Evolutionary conservation across 2,113 vertebrate species (phyloP).

Genomic region (Emydura subglobosa): DNA sequence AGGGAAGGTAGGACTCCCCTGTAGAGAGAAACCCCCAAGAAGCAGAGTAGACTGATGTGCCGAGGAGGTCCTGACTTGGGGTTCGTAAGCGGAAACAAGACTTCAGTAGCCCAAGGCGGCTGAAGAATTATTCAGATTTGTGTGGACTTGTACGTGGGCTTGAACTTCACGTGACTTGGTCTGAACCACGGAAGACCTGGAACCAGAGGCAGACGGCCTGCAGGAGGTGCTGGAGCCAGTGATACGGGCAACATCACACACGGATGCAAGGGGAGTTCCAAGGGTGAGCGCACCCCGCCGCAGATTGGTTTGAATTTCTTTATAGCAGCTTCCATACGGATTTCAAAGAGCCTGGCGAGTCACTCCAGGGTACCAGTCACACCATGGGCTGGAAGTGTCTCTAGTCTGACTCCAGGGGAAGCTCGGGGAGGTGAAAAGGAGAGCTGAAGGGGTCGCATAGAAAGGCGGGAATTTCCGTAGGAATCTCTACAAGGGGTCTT

Average conservation of each 20-base stretch:
- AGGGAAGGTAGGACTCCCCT: neutral
- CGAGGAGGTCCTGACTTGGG: no score
- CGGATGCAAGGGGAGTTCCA: fast-evolving
- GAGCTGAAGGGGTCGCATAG: neutral
- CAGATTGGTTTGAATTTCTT: fast-evolving
- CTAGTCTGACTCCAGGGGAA: neutral
- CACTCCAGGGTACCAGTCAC: neutral
- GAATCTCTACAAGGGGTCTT: neutral
- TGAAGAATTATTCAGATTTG: neutral
- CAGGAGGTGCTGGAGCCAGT: neutral
- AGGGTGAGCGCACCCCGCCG: no score
- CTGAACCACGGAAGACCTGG: neutral
- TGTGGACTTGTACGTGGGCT: neutral
- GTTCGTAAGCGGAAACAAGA: no score
- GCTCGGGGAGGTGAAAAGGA: neutral
- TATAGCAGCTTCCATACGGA: fast-evolving
- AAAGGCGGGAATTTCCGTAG: neutral
- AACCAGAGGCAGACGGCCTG: neutral
- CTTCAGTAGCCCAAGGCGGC: no score
- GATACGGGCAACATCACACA: neutral
- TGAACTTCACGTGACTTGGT: neutral
- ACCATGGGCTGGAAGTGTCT: neutral
- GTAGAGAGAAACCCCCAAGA: no score
- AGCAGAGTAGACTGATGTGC: no score
- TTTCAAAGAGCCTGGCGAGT: fast-evolving